Base-by-base conservation (phyloP, 1,140 invertebrate species). In the Wasmannia auropunctata region DNA sequence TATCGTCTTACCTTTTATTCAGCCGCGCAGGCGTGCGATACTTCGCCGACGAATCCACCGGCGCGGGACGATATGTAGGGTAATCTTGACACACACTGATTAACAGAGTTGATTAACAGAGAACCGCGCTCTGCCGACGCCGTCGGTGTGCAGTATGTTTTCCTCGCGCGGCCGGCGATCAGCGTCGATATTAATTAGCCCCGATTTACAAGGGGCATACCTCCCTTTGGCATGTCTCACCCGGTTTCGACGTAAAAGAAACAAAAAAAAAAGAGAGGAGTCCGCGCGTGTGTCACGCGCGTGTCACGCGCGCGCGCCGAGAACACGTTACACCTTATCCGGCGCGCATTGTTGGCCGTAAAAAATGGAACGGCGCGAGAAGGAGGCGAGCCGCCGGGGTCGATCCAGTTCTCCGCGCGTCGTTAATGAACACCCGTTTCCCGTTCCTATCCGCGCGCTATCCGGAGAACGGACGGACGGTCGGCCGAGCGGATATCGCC, bases 21-120 rank as follows among this genome's bases (percentile, higher is more conserved):
- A 79, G 34, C 70, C 11, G 46, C 11, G 46, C 11, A 31, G 85
- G 58, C n/a, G n/a, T n/a, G 22, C 40, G 60, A 75, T 85, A 37
- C 85, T 62, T 70, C 19, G 25, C 40, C 25, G 46, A 49, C 19
- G 46, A 49, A 67, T 85, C 60, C 85, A 63, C 87, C 89, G 86
- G 77, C 81, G 77, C 81, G 87, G 86, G 60, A 46, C 77, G 81
- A 88, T 88, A 88, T 89, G 74, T 90, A 89, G 86, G 90, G 80
- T 92, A 93, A 91, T 92, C 92, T 93, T 92, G 91, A 91, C 91
- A 91, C 91, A 91, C 88, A 84, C 87, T 90, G 87, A 88, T 93
- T 90, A 93, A 91, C 90, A 92, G 90, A 90, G 90, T 76, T 92
- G 63, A 81, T 81, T 81, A 81, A 81, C 62, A 72, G n/a, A 19